Percentiles rank a stretch among this genome's conserved stretches.
Conservation (phyloP, 2,113 vertebrate species). For the Cyprinodon brontotheroides region DNA sequence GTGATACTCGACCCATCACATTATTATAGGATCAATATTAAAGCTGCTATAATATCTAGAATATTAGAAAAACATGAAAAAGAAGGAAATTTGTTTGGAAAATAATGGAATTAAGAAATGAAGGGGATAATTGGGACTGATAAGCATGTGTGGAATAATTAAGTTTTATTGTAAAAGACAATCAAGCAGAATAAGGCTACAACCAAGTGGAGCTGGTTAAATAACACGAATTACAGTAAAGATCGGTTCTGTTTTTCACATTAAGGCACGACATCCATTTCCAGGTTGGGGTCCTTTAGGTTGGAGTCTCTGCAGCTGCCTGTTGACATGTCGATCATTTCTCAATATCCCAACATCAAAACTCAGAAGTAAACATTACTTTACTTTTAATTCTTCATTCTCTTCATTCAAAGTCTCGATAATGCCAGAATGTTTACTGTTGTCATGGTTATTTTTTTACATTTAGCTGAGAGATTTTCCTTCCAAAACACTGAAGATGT, state of each 20-base stretch:
- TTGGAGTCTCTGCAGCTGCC: background rate
- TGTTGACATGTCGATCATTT: background rate
- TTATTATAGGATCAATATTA: too few species aligned
- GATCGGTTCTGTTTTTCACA: slow-evolving; percentile 16
- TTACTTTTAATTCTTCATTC: background rate
- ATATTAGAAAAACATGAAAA: too few species aligned
- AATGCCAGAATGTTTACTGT: background rate
- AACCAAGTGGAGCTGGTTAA: background rate
- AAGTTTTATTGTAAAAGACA: slow-evolving; percentile 44
- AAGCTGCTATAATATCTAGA: too few species aligned
- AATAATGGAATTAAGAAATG: background rate
- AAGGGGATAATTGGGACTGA: background rate
- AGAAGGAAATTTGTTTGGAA: background rate
- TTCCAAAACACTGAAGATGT: slow-evolving; percentile 90
- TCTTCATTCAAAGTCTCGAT: background rate
- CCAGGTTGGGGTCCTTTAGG: background rate
- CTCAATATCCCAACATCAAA: background rate
- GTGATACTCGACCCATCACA: too few species aligned
- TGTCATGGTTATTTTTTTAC: background rate
- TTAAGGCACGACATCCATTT: slow-evolving; percentile 37
- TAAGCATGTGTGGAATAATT: background rate
- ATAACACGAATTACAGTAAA: background rate
- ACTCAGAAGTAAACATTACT: background rate
- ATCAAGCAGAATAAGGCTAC: slow-evolving; percentile 20
- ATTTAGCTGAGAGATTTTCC: slow-evolving; percentile 78